Base-by-base conservation (phyloP, 2,888 invertebrate genomes). In the Caenorhabditis wallacei region DNA sequence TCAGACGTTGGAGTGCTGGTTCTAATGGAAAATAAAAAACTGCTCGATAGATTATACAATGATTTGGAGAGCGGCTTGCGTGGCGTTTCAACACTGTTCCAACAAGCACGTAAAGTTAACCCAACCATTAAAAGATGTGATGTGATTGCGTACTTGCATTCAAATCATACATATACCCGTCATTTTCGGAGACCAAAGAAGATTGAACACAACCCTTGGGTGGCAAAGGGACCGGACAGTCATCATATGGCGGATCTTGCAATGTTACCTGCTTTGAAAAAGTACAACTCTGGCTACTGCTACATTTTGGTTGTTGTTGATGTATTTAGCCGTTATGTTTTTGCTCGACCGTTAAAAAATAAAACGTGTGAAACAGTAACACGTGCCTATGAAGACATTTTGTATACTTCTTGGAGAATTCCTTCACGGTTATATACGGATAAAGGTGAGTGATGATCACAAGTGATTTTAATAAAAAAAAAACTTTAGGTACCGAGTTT, bases 401-500 rank as follows among this genome's bases (percentile, higher is more conserved):
- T 68, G 22, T 1, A 8, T 0, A 20, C 51, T 5, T 16, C 35
- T 2, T 24, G 35, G 24, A 10, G 68, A 7, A 54, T 68, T n/a
- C 68, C 68, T 0, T 1, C 22, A 0, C 13, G 40, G 3, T 22
- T 63, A 13, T 54, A 61, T 63, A 59, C 74, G 13, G 74, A 74
- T 18, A 74, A 61, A 43, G 54, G 61, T 54, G n/a, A 20, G n/a
- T 20, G 4, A 35, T n/a, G n/a, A n/a, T n/a, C 5, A 35, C 35
- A 35, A 35, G 10, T 35, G 4, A 7, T 18, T 59, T n/a, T n/a
- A n/a, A n/a, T n/a, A n/a, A n/a, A n/a, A n/a, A n/a, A 56, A 35
- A 35, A 43, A 13, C 13, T 43, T 43, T 43, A 74, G 74, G 74
- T 7, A 61, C 46, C n/a, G 74, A 74, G 24, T 74, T 74, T n/a